Percentiles rank a stretch among this genome's conserved stretches.
Conservation (phyloP, 37 sponge, comb jelly and placozoan species). For the Geodia barretti region DNA sequence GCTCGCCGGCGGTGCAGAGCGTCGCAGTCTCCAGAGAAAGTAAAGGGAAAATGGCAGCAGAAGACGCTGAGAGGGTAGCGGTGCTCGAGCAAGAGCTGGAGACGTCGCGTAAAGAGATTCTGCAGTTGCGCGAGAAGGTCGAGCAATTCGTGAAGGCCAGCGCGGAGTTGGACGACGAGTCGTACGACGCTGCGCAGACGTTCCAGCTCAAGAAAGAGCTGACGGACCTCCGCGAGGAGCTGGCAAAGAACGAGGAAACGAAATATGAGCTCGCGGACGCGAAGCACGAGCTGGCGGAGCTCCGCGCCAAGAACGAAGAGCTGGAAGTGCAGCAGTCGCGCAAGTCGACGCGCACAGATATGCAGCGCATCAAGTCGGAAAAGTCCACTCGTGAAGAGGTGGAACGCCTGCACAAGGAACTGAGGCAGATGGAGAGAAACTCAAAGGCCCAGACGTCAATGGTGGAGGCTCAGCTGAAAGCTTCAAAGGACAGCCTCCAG, state of each 20-base stretch:
- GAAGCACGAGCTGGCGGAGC: constrained; percentile 24
- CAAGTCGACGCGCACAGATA: constrained; percentile 26
- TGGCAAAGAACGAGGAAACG: not conserved
- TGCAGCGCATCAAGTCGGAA: constrained; percentile 19
- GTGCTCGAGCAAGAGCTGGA: constrained; percentile 11
- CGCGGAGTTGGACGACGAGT: constrained; percentile 32
- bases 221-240: constrained; percentile 13
- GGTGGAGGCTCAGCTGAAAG: constrained; percentile 45
- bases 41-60: not conserved
- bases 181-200: constrained; percentile 22
- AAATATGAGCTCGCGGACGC: constrained; percentile 27
- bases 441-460: constrained; percentile 18
- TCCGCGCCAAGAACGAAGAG: constrained; percentile 15
- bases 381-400: constrained; percentile 30
- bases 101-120: not conserved
- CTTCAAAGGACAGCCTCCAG: constrained; percentile 33
- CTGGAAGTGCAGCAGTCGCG: constrained; percentile 20
- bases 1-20: no score
- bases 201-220: constrained; percentile 32
- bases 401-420: constrained; percentile 27
- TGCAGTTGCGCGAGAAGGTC: not conserved
- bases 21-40: no score
- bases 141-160: constrained; percentile 6
- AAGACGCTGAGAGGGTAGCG: constrained; percentile 13
- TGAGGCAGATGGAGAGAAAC: constrained; percentile 17